A percentile compares a stretch with the other conserved stretches of the same genome.
Evolutionary conservation across 2,113 vertebrate species (phyloP).

Genomic region (Mustela nigripes): DNA sequence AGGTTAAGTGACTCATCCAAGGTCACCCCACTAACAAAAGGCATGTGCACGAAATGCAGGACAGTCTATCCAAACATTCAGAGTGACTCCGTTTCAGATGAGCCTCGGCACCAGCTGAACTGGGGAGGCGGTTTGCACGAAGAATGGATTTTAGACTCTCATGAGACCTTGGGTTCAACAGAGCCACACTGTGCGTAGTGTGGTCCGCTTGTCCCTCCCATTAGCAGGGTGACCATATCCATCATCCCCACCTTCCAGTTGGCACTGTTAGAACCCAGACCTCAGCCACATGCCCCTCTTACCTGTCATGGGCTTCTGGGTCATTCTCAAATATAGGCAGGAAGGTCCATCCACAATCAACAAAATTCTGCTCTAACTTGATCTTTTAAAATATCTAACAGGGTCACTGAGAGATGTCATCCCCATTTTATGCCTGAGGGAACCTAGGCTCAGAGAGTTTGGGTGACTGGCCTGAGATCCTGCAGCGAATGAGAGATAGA

Average conservation of each 20-base stretch:
- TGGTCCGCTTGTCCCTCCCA: neutral
- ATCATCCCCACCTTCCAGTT: neutral
- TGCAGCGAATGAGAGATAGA: neutral
- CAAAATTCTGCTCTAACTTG: neutral
- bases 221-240: neutral
- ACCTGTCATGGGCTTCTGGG: neutral
- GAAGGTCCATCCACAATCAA: neutral
- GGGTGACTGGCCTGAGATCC: neutral
- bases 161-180: neutral
- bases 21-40: neutral
- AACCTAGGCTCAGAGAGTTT: neutral
- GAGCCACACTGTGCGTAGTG: neutral
- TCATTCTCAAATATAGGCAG: conserved; percentile 11
- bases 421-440: neutral
- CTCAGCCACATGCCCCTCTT: conserved; percentile 19
- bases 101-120: neutral
- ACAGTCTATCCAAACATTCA: neutral
- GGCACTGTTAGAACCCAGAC: neutral
- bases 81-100: neutral
- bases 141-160: neutral
- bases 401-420: neutral
- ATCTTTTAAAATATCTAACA: neutral
- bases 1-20: neutral
- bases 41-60: neutral
- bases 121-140: neutral